Percentiles rank a stretch among this genome's conserved stretches.
Evolutionary conservation across 2,113 vertebrate genomes (phyloP).

Genomic region (Pipra filicauda): DNA sequence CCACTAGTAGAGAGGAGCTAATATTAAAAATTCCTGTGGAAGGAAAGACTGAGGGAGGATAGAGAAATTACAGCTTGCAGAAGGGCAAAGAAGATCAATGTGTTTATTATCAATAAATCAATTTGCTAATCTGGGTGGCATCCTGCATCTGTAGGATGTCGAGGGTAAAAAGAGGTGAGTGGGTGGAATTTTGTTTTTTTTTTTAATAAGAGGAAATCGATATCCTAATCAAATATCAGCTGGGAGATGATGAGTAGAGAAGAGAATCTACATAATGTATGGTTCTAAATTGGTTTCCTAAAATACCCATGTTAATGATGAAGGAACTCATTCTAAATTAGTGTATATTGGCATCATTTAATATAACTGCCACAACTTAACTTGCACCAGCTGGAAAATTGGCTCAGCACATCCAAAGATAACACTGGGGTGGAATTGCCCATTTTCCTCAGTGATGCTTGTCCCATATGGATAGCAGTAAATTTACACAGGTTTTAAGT

Average conservation of each 20-base stretch:
- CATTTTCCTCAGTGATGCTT: conserved; percentile 1
- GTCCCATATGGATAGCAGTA: not conserved
- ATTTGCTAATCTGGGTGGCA: conserved; percentile 56
- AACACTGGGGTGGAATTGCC: not conserved
- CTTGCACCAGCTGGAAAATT: conserved; percentile 48
- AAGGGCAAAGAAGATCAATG: conserved; percentile 63
- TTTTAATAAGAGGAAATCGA: conserved; percentile 44
- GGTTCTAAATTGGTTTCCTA: conserved; percentile 45
- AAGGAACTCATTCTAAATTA: conserved; percentile 45
- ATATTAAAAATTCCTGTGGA: conserved; percentile 14
- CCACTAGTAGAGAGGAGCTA: not conserved
- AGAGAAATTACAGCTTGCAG: conserved; percentile 2
- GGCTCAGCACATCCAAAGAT: conserved; percentile 34
- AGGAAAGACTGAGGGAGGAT: not conserved
- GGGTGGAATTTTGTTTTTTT: conserved; percentile 14
- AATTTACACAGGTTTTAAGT: not conserved
- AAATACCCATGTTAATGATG: conserved; percentile 56
- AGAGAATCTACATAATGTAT: conserved; percentile 38
- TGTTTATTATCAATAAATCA: conserved; percentile 72
- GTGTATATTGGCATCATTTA: conserved; percentile 55
- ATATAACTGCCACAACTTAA: conserved; percentile 52
- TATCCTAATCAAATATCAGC: conserved; percentile 54
- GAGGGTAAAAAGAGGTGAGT: conserved; percentile 43
- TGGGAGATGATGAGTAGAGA: conserved; percentile 11
- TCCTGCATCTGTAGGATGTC: conserved; percentile 48